Evolutionary conservation across 2,888 invertebrate genomes (phyloP).

Genomic region (Drosophila macrospina): DNA sequence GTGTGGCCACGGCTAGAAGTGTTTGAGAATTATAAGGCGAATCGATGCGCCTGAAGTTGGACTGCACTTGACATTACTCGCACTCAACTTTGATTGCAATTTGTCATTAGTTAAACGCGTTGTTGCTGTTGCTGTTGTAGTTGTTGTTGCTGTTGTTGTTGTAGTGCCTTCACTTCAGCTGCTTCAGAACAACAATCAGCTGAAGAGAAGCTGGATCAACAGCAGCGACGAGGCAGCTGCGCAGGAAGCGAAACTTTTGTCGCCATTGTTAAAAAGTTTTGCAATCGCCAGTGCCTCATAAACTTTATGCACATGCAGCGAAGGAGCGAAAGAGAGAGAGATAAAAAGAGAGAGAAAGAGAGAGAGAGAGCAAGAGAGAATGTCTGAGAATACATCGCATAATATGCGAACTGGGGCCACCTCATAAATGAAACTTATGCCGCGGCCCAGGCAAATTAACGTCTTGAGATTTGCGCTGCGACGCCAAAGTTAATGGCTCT

Average conservation of each 20-base stretch:
- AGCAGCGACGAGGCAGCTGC: constrained; percentile 4
- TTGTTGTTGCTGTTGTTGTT: constrained; percentile 24
- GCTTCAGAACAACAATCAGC: background rate
- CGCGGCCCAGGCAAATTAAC: constrained; percentile 63
- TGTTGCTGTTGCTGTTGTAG: constrained; percentile 21
- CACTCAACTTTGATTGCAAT: constrained; percentile 60
- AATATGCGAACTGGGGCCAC: constrained; percentile 71
- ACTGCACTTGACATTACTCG: constrained; percentile 44
- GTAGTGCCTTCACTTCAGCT: constrained; percentile 11
- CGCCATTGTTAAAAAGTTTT: constrained; percentile 79
- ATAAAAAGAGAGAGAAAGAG: background rate
- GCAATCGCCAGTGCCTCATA: constrained; percentile 80
- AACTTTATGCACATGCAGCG: constrained; percentile 66
- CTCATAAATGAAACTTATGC: constrained; percentile 73
- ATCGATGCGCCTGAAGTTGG: constrained; percentile 20
- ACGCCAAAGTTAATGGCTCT: constrained; percentile 50
- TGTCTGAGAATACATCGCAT: constrained; percentile 53
- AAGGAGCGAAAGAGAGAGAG: background rate
- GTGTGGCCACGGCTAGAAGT: constrained; percentile 6
- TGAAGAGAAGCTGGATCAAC: background rate
- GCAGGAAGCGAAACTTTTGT: constrained; percentile 70
- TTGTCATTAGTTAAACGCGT: constrained; percentile 58
- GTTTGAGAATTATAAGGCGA: constrained; percentile 29
- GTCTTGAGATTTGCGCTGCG: constrained; percentile 61
- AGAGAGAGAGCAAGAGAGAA: background rate